phyloP scores from a whole-genome alignment of 2,113 vertebrate genomes.

The Caretta caretta region DNA sequence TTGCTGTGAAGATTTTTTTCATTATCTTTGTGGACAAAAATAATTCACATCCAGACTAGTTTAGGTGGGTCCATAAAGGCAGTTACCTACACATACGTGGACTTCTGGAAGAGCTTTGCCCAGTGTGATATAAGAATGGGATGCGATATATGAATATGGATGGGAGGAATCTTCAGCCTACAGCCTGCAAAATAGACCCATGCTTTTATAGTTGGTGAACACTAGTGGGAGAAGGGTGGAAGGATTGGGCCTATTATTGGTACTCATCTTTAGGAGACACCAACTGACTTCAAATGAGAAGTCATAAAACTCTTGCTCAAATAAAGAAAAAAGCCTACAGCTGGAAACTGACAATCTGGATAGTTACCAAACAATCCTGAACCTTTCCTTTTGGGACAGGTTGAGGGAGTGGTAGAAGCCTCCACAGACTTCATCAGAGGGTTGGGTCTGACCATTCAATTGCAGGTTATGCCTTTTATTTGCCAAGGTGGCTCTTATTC shows the following conservation, averaged over 20 bases:
- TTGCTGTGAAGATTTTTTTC: not conserved
- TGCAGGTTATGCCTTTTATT: not conserved
- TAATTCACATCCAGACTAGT: too few relatives aligned
- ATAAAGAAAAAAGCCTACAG: accelerated
- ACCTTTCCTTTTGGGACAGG: too few relatives aligned
- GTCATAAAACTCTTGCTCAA: not conserved
- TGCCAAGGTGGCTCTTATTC: not conserved
- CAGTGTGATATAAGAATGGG: not conserved
- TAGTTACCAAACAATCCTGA: not conserved
- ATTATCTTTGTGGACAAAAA: not conserved
- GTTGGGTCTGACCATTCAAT: not conserved
- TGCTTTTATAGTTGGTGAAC: not conserved
- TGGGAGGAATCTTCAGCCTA: not conserved
- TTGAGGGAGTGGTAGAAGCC: not conserved
- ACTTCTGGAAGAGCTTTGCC: not conserved
- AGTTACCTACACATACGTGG: not conserved
- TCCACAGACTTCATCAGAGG: not conserved
- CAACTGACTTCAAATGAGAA: not conserved
- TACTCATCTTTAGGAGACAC: not conserved
- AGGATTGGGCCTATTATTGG: not conserved
- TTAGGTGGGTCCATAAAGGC: not conserved
- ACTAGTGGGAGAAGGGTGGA: not conserved
- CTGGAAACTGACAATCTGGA: not conserved
- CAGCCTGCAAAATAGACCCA: not conserved
- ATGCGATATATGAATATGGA: not conserved